Percentiles rank a stretch among this genome's conserved stretches.
These are phyloP conservation scores for Tubiluchus corallicola DNA, from an alignment of 2,888 invertebrate species.

Conservation along the genomic window DNA sequence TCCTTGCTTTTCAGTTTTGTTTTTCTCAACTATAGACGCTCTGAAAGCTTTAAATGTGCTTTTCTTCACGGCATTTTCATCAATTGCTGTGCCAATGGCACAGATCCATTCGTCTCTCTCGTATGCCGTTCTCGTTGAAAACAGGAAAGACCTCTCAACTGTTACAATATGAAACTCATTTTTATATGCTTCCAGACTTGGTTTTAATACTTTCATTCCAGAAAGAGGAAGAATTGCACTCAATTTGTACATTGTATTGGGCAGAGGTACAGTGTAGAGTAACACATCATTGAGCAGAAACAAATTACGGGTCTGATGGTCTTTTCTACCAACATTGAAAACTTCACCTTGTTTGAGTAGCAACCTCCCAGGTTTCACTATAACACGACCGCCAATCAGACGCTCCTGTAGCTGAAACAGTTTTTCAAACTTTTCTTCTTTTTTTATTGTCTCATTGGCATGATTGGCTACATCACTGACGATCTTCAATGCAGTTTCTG, in stretches of 20 bases:
- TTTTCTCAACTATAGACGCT: neutral
- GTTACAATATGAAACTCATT: constrained; percentile 38
- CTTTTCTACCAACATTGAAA: constrained; percentile 43
- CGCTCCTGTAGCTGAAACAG: constrained; percentile 35
- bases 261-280: constrained; percentile 22
- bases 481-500: constrained; percentile 36
- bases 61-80: constrained; percentile 31
- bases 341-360: constrained; percentile 44
- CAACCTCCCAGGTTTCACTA: constrained; percentile 36
- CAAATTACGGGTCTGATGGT: constrained; percentile 41
- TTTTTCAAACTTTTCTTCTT: constrained; percentile 36
- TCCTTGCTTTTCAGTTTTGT: constrained; percentile 25
- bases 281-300: constrained; percentile 33
- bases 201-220: constrained; percentile 34
- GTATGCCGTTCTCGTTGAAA: constrained; percentile 33
- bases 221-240: constrained; percentile 36
- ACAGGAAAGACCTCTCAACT: constrained; percentile 35
- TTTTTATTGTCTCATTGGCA: constrained; percentile 37
- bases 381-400: constrained; percentile 30
- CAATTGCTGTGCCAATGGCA: constrained; percentile 32
- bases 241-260: constrained; percentile 16
- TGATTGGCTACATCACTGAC: constrained; percentile 39
- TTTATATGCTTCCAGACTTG: constrained; percentile 32
- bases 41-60: constrained; percentile 23
- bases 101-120: constrained; percentile 37